Percentiles rank a stretch among this genome's conserved stretches.
Conservation (phyloP, 2,888 invertebrate species). For the Salticus scenicus region DNA sequence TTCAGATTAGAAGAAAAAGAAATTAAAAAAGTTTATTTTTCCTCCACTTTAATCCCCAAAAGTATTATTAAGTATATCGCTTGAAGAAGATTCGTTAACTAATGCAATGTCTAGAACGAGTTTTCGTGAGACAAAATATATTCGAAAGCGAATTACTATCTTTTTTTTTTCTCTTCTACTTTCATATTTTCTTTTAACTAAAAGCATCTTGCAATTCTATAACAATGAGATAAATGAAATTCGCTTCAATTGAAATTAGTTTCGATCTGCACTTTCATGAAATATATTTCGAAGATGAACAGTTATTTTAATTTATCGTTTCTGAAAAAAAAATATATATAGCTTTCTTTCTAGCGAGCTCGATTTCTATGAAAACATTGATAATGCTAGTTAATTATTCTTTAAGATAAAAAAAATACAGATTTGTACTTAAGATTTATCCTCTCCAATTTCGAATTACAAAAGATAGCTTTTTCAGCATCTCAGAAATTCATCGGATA, state of each 20-base stretch:
- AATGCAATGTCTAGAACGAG: not conserved
- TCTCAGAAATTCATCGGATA: not conserved
- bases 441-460: not conserved
- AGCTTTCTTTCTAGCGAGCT: not conserved
- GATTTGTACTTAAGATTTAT: not conserved
- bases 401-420: not conserved
- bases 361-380: not conserved
- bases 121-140: not conserved
- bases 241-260: not conserved
- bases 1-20: not conserved
- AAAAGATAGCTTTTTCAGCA: not conserved
- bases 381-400: not conserved
- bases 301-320: constrained; percentile 8
- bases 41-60: not conserved
- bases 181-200: constrained; percentile 7
- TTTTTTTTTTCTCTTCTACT: not conserved
- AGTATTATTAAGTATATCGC: not conserved
- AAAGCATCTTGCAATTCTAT: not conserved
- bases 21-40: not conserved
- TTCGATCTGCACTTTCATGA: constrained; percentile 1
- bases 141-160: not conserved
- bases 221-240: constrained; percentile 3
- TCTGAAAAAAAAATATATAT: not conserved
- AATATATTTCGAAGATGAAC: not conserved
- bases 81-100: not conserved